Evolutionary conservation across 2,797 vertebrate genomes (phyloP).

Genomic region (Onychomys arenicola): DNA sequence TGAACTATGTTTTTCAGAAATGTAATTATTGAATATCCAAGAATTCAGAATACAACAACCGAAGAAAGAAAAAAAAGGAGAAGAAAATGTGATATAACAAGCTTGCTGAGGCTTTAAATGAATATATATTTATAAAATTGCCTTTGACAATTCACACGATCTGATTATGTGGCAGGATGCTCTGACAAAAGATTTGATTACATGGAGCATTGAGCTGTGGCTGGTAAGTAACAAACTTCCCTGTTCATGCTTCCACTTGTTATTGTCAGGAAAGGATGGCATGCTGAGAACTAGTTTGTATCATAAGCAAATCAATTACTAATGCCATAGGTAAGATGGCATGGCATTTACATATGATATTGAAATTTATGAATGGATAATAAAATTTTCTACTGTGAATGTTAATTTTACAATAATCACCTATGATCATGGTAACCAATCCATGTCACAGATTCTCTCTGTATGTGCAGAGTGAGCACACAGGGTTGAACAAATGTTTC

Average conservation of each 20-base stretch:
- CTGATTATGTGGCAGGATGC: conserved; percentile 87
- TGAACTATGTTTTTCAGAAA: conserved; percentile 77
- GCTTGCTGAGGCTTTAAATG: conserved; percentile 83
- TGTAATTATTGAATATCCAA: conserved; percentile 79
- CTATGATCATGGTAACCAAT: neutral
- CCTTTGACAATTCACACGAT: conserved; percentile 86
- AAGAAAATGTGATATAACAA: conserved; percentile 77
- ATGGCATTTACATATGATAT: conserved; percentile 40
- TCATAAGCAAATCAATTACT: conserved; percentile 82
- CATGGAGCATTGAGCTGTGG: conserved; percentile 83
- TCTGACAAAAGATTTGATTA: conserved; percentile 88
- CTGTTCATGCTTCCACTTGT: conserved; percentile 79
- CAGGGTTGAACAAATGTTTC: neutral
- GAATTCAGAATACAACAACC: conserved; percentile 74
- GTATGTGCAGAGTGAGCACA: conserved; percentile 1
- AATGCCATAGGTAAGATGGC: conserved; percentile 56
- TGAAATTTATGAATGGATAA: conserved; percentile 63
- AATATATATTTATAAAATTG: conserved; percentile 87
- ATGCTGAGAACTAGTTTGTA: conserved; percentile 82
- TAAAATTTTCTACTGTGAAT: conserved; percentile 58
- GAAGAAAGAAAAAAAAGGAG: conserved; percentile 39
- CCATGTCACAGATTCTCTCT: neutral
- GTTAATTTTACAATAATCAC: conserved; percentile 3
- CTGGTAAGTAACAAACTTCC: conserved; percentile 85
- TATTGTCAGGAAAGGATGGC: conserved; percentile 79